phyloP scores from a whole-genome alignment of 2,113 vertebrate species.

The Hippocampus zosterae region DNA sequence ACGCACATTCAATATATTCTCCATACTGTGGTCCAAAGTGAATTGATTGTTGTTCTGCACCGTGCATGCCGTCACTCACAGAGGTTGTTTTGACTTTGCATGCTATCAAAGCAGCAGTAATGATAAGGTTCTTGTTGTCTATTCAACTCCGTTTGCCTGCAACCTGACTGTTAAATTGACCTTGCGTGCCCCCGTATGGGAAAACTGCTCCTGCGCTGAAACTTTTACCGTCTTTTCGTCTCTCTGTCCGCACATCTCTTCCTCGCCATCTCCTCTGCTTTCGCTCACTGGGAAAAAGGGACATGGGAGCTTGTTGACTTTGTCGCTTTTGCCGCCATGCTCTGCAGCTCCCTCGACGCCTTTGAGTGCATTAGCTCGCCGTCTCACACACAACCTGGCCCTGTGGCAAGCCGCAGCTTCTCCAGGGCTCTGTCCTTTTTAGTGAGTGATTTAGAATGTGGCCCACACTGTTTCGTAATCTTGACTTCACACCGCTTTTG shows the following conservation, averaged over 20 bases:
- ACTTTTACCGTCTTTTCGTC: conserved; percentile 11
- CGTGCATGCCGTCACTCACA: neutral
- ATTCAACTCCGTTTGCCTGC: conserved; percentile 43
- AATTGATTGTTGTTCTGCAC: neutral
- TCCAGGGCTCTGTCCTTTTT: conserved; percentile 68
- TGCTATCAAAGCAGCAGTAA: conserved; percentile 19
- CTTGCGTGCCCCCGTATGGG: conserved; percentile 45
- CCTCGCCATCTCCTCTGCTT: conserved; percentile 44
- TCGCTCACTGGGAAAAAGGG: conserved; percentile 57
- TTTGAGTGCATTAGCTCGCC: conserved; percentile 64
- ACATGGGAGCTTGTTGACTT: conserved; percentile 70
- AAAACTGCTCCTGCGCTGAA: conserved; percentile 44
- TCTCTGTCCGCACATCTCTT: conserved; percentile 40
- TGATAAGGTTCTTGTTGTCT: conserved; percentile 19
- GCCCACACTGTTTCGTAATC: conserved; percentile 63
- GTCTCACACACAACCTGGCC: conserved; percentile 60
- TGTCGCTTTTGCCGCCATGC: conserved; percentile 53
- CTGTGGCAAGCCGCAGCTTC: conserved; percentile 67
- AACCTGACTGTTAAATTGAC: conserved; percentile 48
- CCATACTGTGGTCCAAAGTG: neutral
- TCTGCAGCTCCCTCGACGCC: conserved; percentile 55
- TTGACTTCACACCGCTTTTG: conserved; percentile 56
- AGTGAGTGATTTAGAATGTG: conserved; percentile 61
- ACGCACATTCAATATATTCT: neutral
- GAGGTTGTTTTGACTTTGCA: conserved; percentile 3